phyloP scores from a whole-genome alignment of 2,113 vertebrate species.

The Labeo rohita region DNA sequence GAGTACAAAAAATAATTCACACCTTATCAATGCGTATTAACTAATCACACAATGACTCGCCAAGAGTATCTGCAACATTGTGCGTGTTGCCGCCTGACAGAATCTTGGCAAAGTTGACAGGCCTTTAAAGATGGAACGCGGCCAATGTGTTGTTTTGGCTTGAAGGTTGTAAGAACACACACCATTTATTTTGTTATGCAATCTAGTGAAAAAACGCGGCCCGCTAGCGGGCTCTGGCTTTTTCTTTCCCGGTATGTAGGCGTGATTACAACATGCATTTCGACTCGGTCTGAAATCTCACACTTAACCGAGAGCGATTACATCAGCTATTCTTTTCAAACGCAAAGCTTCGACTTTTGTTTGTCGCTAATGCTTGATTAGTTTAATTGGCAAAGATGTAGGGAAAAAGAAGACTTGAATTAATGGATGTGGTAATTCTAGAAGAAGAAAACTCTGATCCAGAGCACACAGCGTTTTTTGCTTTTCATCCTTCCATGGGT shows the following conservation, averaged over 20 bases:
- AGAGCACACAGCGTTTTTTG: too few species aligned
- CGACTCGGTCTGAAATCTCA: constrained; percentile 56
- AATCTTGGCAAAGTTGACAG: constrained; percentile 75
- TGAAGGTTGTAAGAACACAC: constrained; percentile 65
- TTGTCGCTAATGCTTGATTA: constrained; percentile 62
- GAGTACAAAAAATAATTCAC: constrained; percentile 62
- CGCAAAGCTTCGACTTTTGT: constrained; percentile 5
- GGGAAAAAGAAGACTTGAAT: constrained; percentile 52
- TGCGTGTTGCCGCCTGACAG: constrained; percentile 75
- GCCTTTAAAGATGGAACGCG: constrained; percentile 68
- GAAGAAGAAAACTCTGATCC: neutral
- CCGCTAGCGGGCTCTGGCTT: constrained; percentile 62
- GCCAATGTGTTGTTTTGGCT: constrained; percentile 73
- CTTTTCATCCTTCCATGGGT: constrained; percentile 66
- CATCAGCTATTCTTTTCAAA: constrained; percentile 41
- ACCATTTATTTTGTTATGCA: constrained; percentile 72
- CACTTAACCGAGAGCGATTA: constrained; percentile 53
- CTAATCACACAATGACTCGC: constrained; percentile 68
- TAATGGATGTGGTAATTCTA: constrained; percentile 15
- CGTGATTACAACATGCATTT: constrained; percentile 62
- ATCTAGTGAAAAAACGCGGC: constrained; percentile 66
- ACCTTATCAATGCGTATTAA: constrained; percentile 69
- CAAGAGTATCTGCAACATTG: constrained; percentile 74
- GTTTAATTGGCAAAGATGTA: constrained; percentile 37
- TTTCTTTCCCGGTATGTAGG: constrained; percentile 57